Evolutionary conservation across 2,113 vertebrate species (phyloP), one percentile per base, ranked within the genome.

Genomic region (Ictalurus punctatus): DNA sequence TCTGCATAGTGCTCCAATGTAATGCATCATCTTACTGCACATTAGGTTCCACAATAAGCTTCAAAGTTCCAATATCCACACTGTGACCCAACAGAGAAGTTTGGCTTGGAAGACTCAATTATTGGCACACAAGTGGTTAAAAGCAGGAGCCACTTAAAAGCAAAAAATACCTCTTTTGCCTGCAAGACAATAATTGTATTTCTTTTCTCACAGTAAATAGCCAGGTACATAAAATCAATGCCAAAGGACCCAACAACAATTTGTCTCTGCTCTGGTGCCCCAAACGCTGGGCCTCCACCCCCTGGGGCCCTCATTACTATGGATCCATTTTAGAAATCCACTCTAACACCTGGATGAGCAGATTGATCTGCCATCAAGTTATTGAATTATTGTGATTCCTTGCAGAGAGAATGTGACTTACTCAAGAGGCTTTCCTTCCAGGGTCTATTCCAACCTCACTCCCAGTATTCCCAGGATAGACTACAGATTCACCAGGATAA

Each of bases 171-270:
- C 21, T 25, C 86, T 86, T 89, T 86, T 88, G 73, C 80, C 92
- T 52, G 37, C 56, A 89, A 90, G 91, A 92, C 85, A 91, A 92
- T 91, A 87, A 89, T 89, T 89, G 89, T 91, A 91, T 91, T 91
- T 91, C 80, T 86, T 87, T 80, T 74, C 89, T 82, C 67, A 54
- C 76, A 19, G 83, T 91, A 92, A 92, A 92, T 91, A 90, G 67
- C 87, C 88, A 89, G 79, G 79, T 90, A 91, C 80, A 81, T 84
- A 85, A 92, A 91, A 92, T 92, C 91, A 85, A 91, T 92, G 87
- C 40, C 5, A 30, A 54, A 59, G 73, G n/a, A 89, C 87, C 80
- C 71, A 90, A 88, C 85, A 86, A 73, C 89, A 88, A 91, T 91
- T 87, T 8, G 76, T 92, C 88, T 90, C 79, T 89, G 69, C 84